Evolutionary conservation across 2,888 invertebrate species (phyloP).

Genomic region (Anthophora plumipes): DNA sequence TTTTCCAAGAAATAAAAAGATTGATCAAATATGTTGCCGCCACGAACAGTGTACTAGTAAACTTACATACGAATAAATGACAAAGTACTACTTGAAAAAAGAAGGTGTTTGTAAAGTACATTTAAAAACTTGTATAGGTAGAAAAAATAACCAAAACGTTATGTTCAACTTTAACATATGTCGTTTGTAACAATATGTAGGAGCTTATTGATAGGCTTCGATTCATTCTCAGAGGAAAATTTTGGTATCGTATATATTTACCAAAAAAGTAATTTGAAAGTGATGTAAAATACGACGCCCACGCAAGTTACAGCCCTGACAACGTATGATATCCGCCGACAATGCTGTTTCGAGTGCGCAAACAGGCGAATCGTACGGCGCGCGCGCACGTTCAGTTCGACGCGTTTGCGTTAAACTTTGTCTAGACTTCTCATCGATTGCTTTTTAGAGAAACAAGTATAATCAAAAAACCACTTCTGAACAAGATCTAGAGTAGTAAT

Average conservation of each 20-base stretch:
- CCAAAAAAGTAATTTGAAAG: constrained; percentile 34
- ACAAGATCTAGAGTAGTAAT: constrained; percentile 18
- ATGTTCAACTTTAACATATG: neutral
- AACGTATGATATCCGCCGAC: constrained; percentile 50
- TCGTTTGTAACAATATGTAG: neutral
- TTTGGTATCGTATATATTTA: neutral
- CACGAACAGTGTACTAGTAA: neutral
- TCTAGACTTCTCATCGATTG: constrained; percentile 65
- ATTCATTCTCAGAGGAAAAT: neutral
- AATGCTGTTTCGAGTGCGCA: constrained; percentile 54
- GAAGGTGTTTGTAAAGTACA: neutral
- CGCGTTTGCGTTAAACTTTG: constrained; percentile 73
- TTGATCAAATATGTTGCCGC: neutral
- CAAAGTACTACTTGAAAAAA: neutral
- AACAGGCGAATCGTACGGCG: constrained; percentile 47
- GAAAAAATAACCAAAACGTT: neutral
- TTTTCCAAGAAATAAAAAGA: neutral
- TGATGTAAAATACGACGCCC: constrained; percentile 5
- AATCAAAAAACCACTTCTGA: constrained; percentile 20
- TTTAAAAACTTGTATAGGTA: neutral
- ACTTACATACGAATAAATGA: neutral
- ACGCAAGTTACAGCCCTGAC: constrained; percentile 54
- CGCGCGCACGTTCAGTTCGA: constrained; percentile 74
- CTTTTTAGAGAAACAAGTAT: constrained; percentile 46
- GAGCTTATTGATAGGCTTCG: neutral